phyloP scores from a whole-genome alignment of 2,888 invertebrate genomes.

The Limenitis camilla region DNA sequence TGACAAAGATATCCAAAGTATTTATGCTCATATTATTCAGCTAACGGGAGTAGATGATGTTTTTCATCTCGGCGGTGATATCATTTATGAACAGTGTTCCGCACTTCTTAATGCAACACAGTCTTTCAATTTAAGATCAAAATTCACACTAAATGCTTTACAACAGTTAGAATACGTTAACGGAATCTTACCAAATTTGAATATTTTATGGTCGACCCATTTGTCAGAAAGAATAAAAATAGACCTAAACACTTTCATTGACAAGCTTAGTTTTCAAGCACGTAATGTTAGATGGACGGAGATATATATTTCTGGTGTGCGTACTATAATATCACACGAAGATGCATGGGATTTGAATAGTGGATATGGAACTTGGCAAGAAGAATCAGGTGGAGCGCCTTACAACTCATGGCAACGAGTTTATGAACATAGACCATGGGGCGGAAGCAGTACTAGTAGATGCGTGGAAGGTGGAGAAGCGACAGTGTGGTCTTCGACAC shows the following conservation, averaged over 20 bases:
- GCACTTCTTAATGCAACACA: conserved; percentile 77
- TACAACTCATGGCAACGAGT: conserved; percentile 89
- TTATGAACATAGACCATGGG: conserved; percentile 85
- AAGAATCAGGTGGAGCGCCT: conserved; percentile 83
- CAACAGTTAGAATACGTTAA: conserved; percentile 73
- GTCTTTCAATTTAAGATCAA: conserved; percentile 80
- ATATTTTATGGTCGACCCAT: conserved; percentile 46
- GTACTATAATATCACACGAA: conserved; percentile 85
- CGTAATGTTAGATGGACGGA: conserved; percentile 79
- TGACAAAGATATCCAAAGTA: conserved; percentile 79
- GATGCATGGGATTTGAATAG: conserved; percentile 90
- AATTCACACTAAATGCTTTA: conserved; percentile 78
- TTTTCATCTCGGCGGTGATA: conserved; percentile 85
- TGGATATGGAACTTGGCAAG: conserved; percentile 86
- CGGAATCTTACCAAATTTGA: conserved; percentile 46
- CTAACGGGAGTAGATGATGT: conserved; percentile 84
- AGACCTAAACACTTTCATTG: conserved; percentile 39
- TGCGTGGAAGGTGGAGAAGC: conserved; percentile 82
- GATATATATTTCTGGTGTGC: conserved; percentile 69
- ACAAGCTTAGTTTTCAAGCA: conserved; percentile 59
- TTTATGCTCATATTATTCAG: conserved; percentile 83
- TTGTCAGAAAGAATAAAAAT: conserved; percentile 40
- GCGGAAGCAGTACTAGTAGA: conserved; percentile 53
- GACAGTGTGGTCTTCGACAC: conserved; percentile 86
- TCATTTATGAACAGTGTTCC: conserved; percentile 84